These are phyloP conservation scores for Silurus meridionalis DNA, from an alignment of 2,113 vertebrate species.

Conservation along the genomic window DNA sequence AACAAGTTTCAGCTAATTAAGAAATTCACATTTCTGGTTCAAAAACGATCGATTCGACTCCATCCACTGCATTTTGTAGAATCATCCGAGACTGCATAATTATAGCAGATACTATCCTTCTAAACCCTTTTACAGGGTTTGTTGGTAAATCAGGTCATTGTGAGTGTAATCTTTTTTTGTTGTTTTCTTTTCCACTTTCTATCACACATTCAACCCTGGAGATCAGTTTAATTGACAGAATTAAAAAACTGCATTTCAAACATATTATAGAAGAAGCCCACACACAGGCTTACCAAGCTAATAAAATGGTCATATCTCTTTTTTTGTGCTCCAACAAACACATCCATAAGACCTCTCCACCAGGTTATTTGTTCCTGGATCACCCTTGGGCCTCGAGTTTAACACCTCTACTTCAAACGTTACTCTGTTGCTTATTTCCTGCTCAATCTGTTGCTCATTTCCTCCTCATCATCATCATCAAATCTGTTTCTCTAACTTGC, in stretches of 20 bases:
- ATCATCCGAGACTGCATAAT: background rate
- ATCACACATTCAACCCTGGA: background rate
- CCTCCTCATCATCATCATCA: too few species aligned
- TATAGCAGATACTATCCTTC: background rate
- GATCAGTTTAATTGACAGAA: background rate
- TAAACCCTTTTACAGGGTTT: too few species aligned
- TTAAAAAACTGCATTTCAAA: background rate
- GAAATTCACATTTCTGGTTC: background rate
- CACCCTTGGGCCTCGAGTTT: background rate
- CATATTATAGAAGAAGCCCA: background rate
- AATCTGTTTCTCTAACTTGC: too few species aligned
- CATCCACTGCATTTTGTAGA: background rate
- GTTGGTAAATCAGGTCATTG: background rate
- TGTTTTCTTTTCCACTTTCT: background rate
- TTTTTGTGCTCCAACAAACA: background rate
- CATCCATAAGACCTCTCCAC: background rate
- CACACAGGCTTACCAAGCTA: background rate
- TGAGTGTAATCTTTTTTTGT: background rate
- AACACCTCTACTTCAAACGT: background rate
- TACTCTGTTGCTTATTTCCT: background rate
- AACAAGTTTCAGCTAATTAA: background rate
- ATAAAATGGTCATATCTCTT: background rate
- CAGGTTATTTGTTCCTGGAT: background rate
- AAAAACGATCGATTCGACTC: background rate
- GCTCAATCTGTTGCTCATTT: too few species aligned